Evolutionary conservation across 2,113 vertebrate species (phyloP), one percentile per base, ranked within the genome.

Genomic region (Rattus norvegicus): DNA sequence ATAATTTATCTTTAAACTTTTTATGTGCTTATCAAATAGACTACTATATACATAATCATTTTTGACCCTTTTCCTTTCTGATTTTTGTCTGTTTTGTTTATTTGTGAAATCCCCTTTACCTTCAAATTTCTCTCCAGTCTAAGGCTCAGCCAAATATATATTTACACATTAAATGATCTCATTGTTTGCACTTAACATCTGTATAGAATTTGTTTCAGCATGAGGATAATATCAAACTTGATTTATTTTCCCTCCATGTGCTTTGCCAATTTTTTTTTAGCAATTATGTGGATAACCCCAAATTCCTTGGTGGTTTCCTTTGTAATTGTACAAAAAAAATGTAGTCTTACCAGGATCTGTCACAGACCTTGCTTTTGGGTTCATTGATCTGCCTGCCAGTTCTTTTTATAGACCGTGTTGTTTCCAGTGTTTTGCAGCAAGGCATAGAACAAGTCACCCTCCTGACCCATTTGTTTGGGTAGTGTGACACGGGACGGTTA

Each of bases 121-220:
- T 95, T 91, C 63, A 95, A 80, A 80, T 93, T 93, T 93, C 65
- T 97, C 90, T 93, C 26, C 54, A 72, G 4, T 84, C 7, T 47
- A 85, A 92, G 63, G 56, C 63, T 54, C 63, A 56, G 63, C 33
- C 20, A 95, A 77, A 90, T 88, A 93, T 69, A 65, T 87, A 91
- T 72, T 84, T 77, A 63, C 93, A 63, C 33, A 54, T 92, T 93
- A 93, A 93, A 87, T 90, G 52, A 96, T 90, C 92, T 96, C 3
- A 61, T 93, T 95, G 84, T 84, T 97, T 95, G 93, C 10, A 70
- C 87, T 96, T 93, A 79, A 52, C 63, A 52, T 79, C 73, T 93
- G 47, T 79, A 5, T 92, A 96, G 85, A 73, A 81, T 84, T 93
- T 96, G 91, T 87, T 95, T 92, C 67, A 83, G 7, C 87, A 24